A percentile compares a stretch with the other conserved stretches of the same genome.
Conservation (phyloP, 2,113 vertebrate species). For the Corythaeola cristata region DNA sequence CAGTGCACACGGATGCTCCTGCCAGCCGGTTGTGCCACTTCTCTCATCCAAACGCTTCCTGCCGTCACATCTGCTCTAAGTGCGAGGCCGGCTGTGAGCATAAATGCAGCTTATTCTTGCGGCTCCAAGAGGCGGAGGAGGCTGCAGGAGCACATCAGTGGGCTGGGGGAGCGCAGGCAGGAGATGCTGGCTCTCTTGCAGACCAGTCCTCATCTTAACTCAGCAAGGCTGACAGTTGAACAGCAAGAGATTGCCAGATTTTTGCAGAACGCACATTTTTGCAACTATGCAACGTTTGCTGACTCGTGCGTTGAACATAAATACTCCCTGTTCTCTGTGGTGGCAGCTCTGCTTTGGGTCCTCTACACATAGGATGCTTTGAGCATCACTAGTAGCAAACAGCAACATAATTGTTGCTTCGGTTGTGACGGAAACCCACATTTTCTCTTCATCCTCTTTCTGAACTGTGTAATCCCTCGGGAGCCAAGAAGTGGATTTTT, state of each 20-base stretch:
- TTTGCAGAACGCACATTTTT: background rate
- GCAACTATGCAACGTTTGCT: background rate
- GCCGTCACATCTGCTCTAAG: background rate
- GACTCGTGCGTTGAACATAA: background rate
- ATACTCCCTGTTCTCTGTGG: background rate
- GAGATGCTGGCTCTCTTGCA: background rate
- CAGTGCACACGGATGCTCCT: background rate
- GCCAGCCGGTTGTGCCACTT: background rate
- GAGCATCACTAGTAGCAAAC: background rate
- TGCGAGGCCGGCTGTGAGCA: accelerated
- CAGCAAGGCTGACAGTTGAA: background rate
- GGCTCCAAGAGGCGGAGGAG: background rate
- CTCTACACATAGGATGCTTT: background rate
- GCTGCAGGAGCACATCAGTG: background rate
- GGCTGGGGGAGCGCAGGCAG: background rate
- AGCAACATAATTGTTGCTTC: background rate
- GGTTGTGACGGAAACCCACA: background rate
- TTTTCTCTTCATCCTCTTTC: conserved; percentile 19
- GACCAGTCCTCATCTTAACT: background rate
- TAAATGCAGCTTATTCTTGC: background rate
- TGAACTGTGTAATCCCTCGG: background rate
- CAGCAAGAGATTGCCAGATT: background rate
- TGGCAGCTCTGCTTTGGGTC: background rate
- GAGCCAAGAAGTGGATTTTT: background rate
- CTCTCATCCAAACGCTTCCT: background rate